Evolutionary conservation across 2,113 vertebrate species (phyloP).

Genomic region (Sinosuthora webbiana): DNA sequence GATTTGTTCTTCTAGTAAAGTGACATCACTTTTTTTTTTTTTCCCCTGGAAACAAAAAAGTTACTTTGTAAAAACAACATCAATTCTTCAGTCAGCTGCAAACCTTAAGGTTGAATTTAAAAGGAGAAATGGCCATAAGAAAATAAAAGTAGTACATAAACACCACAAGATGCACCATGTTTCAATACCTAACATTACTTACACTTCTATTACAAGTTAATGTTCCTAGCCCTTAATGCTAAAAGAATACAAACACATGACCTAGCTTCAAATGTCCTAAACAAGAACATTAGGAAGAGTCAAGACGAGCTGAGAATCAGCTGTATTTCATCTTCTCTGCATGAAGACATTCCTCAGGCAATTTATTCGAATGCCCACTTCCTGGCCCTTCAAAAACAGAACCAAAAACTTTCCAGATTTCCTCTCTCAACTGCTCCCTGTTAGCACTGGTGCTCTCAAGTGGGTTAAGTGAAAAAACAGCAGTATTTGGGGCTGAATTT

Average conservation of each 20-base stretch:
- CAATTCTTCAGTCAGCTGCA: background rate
- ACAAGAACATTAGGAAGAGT: background rate
- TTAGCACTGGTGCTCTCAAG: background rate
- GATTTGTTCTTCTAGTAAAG: background rate
- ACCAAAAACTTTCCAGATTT: background rate
- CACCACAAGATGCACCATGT: background rate
- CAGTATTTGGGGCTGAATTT: background rate
- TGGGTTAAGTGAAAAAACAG: background rate
- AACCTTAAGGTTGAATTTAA: background rate
- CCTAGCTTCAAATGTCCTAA: background rate
- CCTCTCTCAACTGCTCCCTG: background rate
- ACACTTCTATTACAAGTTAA: background rate
- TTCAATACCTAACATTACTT: background rate
- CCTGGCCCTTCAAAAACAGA: background rate
- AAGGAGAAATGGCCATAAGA: background rate
- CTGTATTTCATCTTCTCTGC: background rate
- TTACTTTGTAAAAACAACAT: background rate
- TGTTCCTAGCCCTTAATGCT: background rate
- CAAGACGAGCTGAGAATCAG: background rate
- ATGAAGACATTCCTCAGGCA: background rate
- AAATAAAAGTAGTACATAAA: background rate
- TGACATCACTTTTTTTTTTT: too few relatives aligned
- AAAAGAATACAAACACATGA: background rate
- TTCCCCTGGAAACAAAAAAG: background rate
- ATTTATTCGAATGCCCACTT: background rate